phyloP scores from a whole-genome alignment of 2,113 vertebrate species.

The Tupaia tana region DNA sequence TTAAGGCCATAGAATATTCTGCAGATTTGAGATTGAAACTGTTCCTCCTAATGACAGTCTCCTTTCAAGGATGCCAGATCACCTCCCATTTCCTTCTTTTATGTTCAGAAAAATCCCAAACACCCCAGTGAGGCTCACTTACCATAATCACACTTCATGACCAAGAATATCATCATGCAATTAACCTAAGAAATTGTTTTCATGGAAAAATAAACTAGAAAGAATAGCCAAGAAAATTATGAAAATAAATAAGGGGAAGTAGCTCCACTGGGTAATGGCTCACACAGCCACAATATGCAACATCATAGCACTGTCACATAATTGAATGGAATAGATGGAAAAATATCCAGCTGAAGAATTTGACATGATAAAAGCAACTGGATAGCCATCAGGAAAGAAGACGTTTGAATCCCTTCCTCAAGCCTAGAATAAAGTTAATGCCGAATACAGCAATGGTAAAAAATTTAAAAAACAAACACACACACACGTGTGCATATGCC shows the following conservation, averaged over 20 bases:
- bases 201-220: not conserved
- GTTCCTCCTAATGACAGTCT: not conserved
- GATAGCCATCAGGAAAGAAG: not conserved
- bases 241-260: not conserved
- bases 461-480: not conserved
- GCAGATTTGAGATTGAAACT: not conserved
- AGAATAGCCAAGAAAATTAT: not conserved
- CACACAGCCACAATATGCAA: not conserved
- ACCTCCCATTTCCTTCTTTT: conserved; percentile 54
- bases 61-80: not conserved
- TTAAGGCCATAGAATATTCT: not conserved
- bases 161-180: not conserved
- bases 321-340: not conserved
- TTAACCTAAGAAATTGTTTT: conserved; percentile 16
- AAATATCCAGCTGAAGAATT: not conserved
- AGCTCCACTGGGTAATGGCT: not conserved
- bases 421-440: not conserved
- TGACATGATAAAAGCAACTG: not conserved
- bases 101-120: conserved; percentile 45
- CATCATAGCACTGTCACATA: too few relatives aligned
- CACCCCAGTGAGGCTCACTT: not conserved
- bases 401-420: not conserved
- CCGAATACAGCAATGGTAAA: not conserved
- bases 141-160: not conserved
- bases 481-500: not conserved